Base-by-base conservation (phyloP, 2,797 vertebrate species). In the Paedocypris micromegethes region DNA sequence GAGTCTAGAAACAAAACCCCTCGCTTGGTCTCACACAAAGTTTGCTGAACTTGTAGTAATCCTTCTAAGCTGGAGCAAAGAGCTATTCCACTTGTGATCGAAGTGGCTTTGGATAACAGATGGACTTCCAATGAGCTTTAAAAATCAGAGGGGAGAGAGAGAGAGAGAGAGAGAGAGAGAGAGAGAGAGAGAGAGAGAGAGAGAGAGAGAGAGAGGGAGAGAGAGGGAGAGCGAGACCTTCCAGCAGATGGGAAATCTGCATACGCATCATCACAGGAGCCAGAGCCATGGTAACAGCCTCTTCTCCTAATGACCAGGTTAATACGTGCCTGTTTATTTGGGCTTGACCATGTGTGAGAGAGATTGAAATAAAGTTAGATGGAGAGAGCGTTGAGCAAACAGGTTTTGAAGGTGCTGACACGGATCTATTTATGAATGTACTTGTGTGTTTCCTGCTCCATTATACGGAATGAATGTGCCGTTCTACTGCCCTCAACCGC, bases 211-310 rank as follows among this genome's bases (percentile, higher is more conserved):
- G 64, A 66, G 48, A 38, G 50, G 23, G 9, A 5, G n/a, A 52
- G 50, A 52, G 9, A 2, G n/a, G 49, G 47, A 42, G 46, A 57
- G 55, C 44, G 42, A 63, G 52, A 43, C 50, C 23, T 43, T 39
- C 5, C 8, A 75, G 55, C 78, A 79, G 78, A 77, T 79, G 78
- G 73, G 58, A 55, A 58, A 79, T 79, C 71, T 77, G 62, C 78
- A 79, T 77, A 64, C 58, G 73, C 61, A 71, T 68, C 64, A 75
- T 68, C 69, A 64, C 41, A 9, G 54, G 58, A 75, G 69, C 44
- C 51, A 60, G 43, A 66, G 52, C 66, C 61, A 39, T 57, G 66
- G 46, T 64, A 70, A 58, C 61, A 54, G 62, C 58, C 56, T 49
- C 37, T 57, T 69, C 55, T 43, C 9, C 58, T 56, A 49, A 64